Percentiles rank a stretch among this genome's conserved stretches.
Conservation (phyloP, 2,797 vertebrate genomes). For the Passerculus sandwichensis region DNA sequence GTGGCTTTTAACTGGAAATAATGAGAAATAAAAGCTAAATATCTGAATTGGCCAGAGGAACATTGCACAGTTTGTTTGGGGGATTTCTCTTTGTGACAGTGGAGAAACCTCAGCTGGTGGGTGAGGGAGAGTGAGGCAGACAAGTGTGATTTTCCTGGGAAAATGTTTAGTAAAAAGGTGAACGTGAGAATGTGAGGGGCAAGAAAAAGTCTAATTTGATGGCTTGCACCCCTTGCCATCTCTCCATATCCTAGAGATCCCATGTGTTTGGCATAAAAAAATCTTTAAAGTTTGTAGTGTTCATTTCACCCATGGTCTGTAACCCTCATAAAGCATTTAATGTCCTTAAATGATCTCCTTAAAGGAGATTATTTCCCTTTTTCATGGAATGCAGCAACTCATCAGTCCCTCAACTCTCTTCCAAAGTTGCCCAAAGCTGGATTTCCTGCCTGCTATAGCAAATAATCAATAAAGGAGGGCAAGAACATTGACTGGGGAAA, state of each 20-base stretch:
- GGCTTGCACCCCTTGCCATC: neutral
- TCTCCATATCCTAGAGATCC: rapidly evolving
- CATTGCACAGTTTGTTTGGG: neutral
- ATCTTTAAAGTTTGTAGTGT: neutral
- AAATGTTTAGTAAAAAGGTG: neutral
- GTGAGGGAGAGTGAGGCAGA: neutral
- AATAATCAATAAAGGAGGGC: neutral
- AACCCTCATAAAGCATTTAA: neutral
- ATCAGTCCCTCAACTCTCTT: neutral
- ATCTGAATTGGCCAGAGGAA: neutral
- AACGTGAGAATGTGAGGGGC: neutral
- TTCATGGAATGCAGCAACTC: neutral
- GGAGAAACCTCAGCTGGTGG: neutral
- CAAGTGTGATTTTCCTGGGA: neutral
- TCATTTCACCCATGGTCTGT: neutral
- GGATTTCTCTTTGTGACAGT: neutral
- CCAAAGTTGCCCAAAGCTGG: neutral
- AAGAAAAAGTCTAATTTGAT: neutral
- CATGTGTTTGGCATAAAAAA: neutral
- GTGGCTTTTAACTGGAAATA: neutral
- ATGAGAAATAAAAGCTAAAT: neutral
- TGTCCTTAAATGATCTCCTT: neutral
- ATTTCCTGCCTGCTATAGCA: neutral
- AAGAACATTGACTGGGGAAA: neutral
- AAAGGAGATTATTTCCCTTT: neutral